Evolutionary conservation across 2,797 vertebrate species (phyloP).

Genomic region (Peromyscus nudipes): DNA sequence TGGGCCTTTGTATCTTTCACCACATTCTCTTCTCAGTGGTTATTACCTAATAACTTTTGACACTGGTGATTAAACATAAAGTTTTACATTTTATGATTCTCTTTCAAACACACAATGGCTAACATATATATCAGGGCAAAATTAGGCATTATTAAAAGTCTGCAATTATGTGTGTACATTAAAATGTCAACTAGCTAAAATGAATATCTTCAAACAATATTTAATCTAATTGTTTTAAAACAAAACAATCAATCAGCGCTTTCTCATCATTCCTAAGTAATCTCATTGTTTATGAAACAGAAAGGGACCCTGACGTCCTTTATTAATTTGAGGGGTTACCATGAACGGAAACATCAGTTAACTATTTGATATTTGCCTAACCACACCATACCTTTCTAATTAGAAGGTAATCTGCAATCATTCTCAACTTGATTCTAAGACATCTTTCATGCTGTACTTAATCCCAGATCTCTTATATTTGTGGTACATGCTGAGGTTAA

Average conservation of each 20-base stretch:
- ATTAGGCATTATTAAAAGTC: constrained; percentile 85
- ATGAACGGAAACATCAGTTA: constrained; percentile 60
- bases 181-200: constrained; percentile 87
- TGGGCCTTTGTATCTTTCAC: constrained; percentile 89
- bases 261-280: constrained; percentile 85
- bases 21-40: constrained; percentile 87
- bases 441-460: neutral
- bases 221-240: constrained; percentile 89
- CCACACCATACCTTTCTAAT: constrained; percentile 10
- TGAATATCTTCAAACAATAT: constrained; percentile 89
- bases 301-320: constrained; percentile 33
- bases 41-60: constrained; percentile 92
- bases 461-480: constrained; percentile 4
- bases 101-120: constrained; percentile 90
- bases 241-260: constrained; percentile 87
- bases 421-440: constrained; percentile 25
- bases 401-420: neutral
- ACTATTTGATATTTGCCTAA: constrained; percentile 62
- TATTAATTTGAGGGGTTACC: constrained; percentile 68
- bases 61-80: constrained; percentile 90
- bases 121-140: constrained; percentile 89
- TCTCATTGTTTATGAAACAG: constrained; percentile 65
- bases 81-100: constrained; percentile 91
- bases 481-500: neutral
- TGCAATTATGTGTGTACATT: constrained; percentile 90